Evolutionary conservation across 2,888 invertebrate species (phyloP), one percentile per base, ranked within the genome.

Genomic region (Leptinotarsa peninsularis): DNA sequence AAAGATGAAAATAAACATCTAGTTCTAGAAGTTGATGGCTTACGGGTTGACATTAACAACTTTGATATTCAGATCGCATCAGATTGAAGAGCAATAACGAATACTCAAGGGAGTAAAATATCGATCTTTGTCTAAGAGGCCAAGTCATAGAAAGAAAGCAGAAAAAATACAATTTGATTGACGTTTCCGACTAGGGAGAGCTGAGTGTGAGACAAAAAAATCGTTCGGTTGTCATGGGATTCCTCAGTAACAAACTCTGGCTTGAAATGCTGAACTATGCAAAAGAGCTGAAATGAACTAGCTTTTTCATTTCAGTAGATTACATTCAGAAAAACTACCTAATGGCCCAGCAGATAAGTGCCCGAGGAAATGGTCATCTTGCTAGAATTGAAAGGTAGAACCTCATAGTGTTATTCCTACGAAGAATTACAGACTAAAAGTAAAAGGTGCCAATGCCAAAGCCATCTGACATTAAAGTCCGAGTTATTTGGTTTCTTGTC

Each of bases 271-370:
- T 60, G 23, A 60, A 21, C 17, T 14, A 27, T 60, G 21, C 23
- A 13, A 67, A 52, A 1, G 21, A 67, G 27, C 14, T 67, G 21
- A 52, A 67, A 67, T 23, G 52, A 17, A 67, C 49, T 23, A 52
- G 67, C 4, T 21, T 67, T 17, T 49, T 50, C 67, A 67, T 67
- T 13, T 50, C 67, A 10, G 50, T 14, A 21, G 49, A 67, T 21
- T 67, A 67, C 18, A 67, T 49, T 4, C 49, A 43, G n/a, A 49
- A 67, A 21, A 21, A 67, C 18, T 67, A 67, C 67, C 43, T 21
- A 49, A 67, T 56, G 60, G 23, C 60, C 2, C 23, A 60, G 60
- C 23, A 67, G 13, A 49, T 23, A 21, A 67, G 50, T 23, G 17
- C 52, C 21, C 50, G 27, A 52, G 50, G 18, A 1, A 52, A 17